Evolutionary conservation across 2,797 vertebrate genomes (phyloP), one percentile per base, ranked within the genome.

Genomic region (Catostomus latipinnis): DNA sequence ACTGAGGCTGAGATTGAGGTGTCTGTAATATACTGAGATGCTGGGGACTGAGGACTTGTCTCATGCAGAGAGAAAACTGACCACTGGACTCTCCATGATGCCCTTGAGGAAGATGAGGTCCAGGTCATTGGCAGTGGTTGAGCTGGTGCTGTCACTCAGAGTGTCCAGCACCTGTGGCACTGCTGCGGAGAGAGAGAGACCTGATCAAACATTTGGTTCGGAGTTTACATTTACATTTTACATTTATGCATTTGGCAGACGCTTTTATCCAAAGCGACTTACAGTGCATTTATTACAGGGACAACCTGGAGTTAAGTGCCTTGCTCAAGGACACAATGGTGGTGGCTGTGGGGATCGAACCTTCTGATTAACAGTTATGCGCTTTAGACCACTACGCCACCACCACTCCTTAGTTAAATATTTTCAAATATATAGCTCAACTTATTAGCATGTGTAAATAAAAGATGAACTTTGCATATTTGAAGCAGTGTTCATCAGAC

Each of bases 91-190:
- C 81, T 98, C 97, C 96, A 98, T 98, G 89, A 99, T 97, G 89
- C 97, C 97, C 93, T 98, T 98, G 82, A 99, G 95, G 89, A 97
- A 99, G 92, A 99, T 97, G 73, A 98, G 95, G 90, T 99, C 97
- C 90, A 98, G 95, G 91, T 98, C 97, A 89, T 98, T 98, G 88
- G 97, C 97, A 0, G 95, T 97, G 66, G 96, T 95, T 6, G 97
- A 96, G 71, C 95, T 95, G 3, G 96, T 96, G 87, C 96, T 95
- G 89, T 97, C 96, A 18, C 96, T 97, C 90, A 97, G 95, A 62
- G 95, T 93, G 85, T 99, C 97, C 90, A 96, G 89, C 80, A 96
- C 94, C 89, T 96, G 96, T 90, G 95, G 94, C 87, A 91, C 96
- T 93, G 90, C 90, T 93, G 92, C 34, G 2, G 34, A 34, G 53